Conservation (phyloP, 2,113 vertebrate genomes). For the Nycticorax nycticorax region DNA sequence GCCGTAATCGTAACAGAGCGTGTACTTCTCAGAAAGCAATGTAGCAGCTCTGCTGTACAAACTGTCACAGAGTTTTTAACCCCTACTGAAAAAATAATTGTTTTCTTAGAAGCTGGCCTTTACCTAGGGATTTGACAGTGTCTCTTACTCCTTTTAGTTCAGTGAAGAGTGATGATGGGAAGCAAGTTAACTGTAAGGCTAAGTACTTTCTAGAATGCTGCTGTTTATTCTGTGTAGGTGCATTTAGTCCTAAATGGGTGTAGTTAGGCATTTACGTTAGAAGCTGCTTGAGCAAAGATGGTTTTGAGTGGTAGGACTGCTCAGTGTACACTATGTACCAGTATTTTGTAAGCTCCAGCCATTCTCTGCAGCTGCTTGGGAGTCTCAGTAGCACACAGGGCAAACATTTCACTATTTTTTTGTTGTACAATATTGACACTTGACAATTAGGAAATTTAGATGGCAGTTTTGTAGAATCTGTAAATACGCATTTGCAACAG, state of each 20-base stretch:
- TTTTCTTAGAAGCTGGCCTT: background rate
- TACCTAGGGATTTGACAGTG: background rate
- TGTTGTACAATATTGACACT: background rate
- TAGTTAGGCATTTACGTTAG: background rate
- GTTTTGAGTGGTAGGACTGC: background rate
- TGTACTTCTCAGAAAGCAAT: background rate
- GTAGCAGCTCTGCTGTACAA: background rate
- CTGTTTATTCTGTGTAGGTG: background rate
- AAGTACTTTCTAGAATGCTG: background rate
- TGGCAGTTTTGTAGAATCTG: background rate
- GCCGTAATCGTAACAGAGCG: accelerated
- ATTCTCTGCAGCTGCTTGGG: background rate
- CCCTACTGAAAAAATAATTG: background rate
- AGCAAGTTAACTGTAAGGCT: background rate
- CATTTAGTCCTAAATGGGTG: background rate
- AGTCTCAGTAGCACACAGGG: background rate
- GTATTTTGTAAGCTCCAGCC: background rate
- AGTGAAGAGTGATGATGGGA: background rate
- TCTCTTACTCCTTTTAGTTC: background rate
- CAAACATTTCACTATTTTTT: background rate
- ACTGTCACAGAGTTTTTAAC: background rate
- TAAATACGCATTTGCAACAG: background rate
- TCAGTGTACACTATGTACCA: background rate
- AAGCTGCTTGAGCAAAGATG: background rate
- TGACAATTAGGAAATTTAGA: background rate